These are phyloP conservation scores for Himalopsyche phryganea DNA, from an alignment of 1,140 invertebrate species.

Conservation along the genomic window DNA sequence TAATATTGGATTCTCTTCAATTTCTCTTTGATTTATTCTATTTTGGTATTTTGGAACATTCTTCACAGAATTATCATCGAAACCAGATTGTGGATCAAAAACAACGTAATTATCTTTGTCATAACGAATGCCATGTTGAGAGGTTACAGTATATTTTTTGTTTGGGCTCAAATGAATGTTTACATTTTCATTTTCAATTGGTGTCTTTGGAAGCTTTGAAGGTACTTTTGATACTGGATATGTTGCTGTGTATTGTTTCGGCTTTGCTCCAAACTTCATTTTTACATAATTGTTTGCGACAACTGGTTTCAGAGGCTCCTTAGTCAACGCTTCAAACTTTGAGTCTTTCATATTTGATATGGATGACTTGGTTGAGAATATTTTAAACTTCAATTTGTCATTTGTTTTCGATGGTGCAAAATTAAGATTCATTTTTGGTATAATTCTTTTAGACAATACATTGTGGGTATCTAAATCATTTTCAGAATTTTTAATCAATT, in stretches of 20 bases:
- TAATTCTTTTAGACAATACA: conserved; percentile 38
- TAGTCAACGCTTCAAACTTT: conserved; percentile 2
- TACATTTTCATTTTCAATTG: conserved; percentile 47
- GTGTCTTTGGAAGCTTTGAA: conserved; percentile 51
- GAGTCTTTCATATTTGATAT: conserved; percentile 2
- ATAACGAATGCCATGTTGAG: conserved; percentile 49
- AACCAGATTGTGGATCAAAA: conserved; percentile 50
- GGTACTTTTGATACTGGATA: conserved; percentile 49
- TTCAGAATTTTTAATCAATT: no score
- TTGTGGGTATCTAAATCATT: no score
- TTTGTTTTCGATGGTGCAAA: conserved; percentile 47
- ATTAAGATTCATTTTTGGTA: conserved; percentile 45
- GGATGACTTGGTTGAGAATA: conserved; percentile 42
- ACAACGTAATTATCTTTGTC: conserved; percentile 54
- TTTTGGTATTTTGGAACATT: neutral
- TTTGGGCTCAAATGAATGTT: conserved; percentile 50
- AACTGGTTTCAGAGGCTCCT: conserved; percentile 6
- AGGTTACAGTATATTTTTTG: conserved; percentile 53
- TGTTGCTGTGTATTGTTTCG: conserved; percentile 35
- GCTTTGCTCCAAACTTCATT: conserved; percentile 42
- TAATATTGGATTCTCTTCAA: neutral
- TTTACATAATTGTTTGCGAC: conserved; percentile 51
- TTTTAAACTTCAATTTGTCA: conserved; percentile 48
- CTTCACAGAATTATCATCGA: conserved; percentile 25
- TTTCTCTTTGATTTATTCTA: neutral